Evolutionary conservation across 2,888 invertebrate species (phyloP), one percentile per base, ranked within the genome.

Genomic region (Corbicula japonica): DNA sequence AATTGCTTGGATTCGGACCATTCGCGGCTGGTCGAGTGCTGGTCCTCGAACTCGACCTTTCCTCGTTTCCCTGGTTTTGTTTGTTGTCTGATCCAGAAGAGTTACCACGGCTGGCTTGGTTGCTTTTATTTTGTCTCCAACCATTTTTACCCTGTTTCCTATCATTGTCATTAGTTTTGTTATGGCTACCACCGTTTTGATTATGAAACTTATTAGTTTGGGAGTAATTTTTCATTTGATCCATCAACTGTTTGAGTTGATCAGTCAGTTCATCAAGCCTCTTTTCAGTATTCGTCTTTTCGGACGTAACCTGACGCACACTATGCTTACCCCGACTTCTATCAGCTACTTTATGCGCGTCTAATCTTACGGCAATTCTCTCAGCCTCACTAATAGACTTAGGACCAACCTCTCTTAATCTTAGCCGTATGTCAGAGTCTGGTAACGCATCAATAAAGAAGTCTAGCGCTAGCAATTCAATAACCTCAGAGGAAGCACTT

Each of bases 401-500:
- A 15, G 70, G 76, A 23, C 66, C 34, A 18, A 52, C 48, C 52
- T 73, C 80, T 44, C 70, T 32, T 35, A 79, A 41, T 41, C 72
- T 56, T 12, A 84, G 44, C 34, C 75, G 68, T 21, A 79, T 76
- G 15, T 84, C 79, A 18, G 66, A 38, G 26, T 84, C 79, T 18
- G 74, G 48, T 18, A 79, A n/a, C 6, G 84, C 79, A 54, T 84
- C 74, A 30, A 83, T 77, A 56, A 80, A 83, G 62, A 76, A 41
- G 23, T 80, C 78, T 26, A 83, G 26, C 10, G 69, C 71, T 21
- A 84, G 35, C n/a, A 71, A 34, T 26, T 79, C 76, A 10, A 69
- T 48, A 26, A n/a, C n/a, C 1, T 60, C 61, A 2, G 46, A n/a
- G 8, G 41, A 23, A 26, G 76, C 77, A 44, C 58, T 44, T 18